Base-by-base conservation (phyloP, 2,797 vertebrate species). In the Enteromius mattozi region DNA sequence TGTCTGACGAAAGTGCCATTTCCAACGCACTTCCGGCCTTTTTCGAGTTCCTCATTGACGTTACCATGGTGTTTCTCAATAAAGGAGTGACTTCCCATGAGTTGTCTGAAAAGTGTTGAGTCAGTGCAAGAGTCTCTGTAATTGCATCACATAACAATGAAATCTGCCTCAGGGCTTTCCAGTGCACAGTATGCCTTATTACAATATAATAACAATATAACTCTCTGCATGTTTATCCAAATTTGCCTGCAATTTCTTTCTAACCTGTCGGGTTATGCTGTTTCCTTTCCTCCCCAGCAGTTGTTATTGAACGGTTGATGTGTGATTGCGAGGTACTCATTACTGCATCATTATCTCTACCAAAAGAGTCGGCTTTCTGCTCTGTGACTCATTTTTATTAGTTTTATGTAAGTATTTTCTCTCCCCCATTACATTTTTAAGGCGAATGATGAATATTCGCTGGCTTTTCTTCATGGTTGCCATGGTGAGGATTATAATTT, bases 1-100 rank as follows among this genome's bases (percentile, higher is more conserved):
- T 89, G 21, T 86, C 80, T 91, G 89, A 92, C 87, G 91, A 92
- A 92, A 92, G 37, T 69, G 65, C 77, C 30, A 35, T 51, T 80
- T 80, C 47, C 47, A 74, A 74, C 84, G 84, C 84, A 76, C 86
- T 92, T 91, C 90, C 83, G 74, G 59, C 49, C 83, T 72, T 70
- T 83, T 88, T 88, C 88, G 51, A 89, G 81, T 89, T 35, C 63
- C 68, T 85, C 47, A 47, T 78, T 85, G 76, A 83, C 76, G 78
- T 63, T 78, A 75, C 66, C 45, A 78, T 56, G 49, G 33, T 75
- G 76, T 87, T 87, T 79, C 87, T 89, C 82, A 83, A 83, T 74
- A 65, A 17, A 47, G 42, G 40, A 56, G 70, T 66, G 35, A 78
- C 81, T 86, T 90, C 83, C 83, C 82, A 82, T 65, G 30, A 30